Base-by-base conservation (phyloP, 2,113 vertebrate species). In the Lates calcarifer region DNA sequence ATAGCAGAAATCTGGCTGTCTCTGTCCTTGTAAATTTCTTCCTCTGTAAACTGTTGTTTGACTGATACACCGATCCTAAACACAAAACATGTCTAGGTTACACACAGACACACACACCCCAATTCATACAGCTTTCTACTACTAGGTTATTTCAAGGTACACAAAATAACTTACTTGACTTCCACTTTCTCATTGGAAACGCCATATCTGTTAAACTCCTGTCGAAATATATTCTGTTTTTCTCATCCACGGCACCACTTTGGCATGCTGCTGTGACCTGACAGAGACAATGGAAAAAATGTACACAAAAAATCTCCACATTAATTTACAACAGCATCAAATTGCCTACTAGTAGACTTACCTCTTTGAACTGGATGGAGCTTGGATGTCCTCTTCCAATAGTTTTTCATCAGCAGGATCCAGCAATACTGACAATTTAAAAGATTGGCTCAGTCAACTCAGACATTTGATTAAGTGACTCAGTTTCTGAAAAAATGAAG, bases 161-260 rank as follows among this genome's bases (percentile, higher is more conserved):
- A 31, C 29, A 1, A 20, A 31, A 14, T 5, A 29, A 87, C 89
- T 84, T 90, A 98, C 97, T 98, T 98, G 92, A 98, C 97, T 93
- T 98, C 97, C 17, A 97, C 97, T 89, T 98, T 98, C 94, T 98
- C 97, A 1, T 98, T 98, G 81, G 96, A 98, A 64, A 98, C 95
- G 0, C 97, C 97, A 0, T 98, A 98, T 94, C 97, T 94, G 90
- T 98, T 98, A 83, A 98, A 98, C 88, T 98, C 97, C 97, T 0
- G 97, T 98, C 58, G 97, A 98, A 88, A 98, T 98, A 83, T 98
- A 98, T 85, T 98, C 97, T 0, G 97, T 98, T 90, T 98, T 98
- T 62, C 97, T 96, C 97, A 98, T 98, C 97, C 97, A 98, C 0
- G 97, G 97, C 3, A 98, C 97, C 33, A 98, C 97, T 86, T 98